Percentiles rank a stretch among this genome's conserved stretches.
These are phyloP conservation scores for Saguinus imperator DNA, from an alignment of 2,113 vertebrate species.

Conservation along the genomic window DNA sequence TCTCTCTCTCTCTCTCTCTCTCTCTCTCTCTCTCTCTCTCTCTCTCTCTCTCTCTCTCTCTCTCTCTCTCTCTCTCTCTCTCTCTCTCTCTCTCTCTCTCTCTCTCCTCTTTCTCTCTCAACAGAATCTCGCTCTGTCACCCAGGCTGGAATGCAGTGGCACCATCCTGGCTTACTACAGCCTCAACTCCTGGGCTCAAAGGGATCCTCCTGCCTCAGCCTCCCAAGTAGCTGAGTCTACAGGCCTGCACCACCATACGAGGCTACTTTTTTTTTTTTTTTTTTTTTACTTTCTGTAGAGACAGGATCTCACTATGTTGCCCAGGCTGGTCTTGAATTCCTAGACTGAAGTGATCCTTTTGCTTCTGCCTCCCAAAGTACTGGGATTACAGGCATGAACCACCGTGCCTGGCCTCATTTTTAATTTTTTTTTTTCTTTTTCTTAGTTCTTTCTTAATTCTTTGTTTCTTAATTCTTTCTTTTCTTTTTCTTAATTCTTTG, in stretches of 20 bases:
- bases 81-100: too few relatives aligned
- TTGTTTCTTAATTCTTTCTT: too few relatives aligned
- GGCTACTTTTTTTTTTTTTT: background rate
- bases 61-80: background rate
- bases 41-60: background rate
- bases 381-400: background rate
- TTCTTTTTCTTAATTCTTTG: background rate
- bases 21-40: background rate
- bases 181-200: background rate
- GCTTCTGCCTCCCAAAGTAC: background rate
- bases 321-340: background rate
- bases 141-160: background rate
- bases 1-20: too few relatives aligned
- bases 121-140: background rate
- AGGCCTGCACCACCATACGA: background rate
- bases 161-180: background rate
- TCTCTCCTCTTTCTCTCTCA: background rate
- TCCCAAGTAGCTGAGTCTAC: background rate
- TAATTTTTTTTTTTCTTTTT: background rate
- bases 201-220: background rate
- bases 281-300: background rate
- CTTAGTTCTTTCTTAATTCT: background rate
- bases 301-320: background rate
- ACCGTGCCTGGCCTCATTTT: background rate
- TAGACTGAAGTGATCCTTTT: background rate